Conservation (phyloP, 92 coral and sea anemone species). For the Phenganax marumi region DNA sequence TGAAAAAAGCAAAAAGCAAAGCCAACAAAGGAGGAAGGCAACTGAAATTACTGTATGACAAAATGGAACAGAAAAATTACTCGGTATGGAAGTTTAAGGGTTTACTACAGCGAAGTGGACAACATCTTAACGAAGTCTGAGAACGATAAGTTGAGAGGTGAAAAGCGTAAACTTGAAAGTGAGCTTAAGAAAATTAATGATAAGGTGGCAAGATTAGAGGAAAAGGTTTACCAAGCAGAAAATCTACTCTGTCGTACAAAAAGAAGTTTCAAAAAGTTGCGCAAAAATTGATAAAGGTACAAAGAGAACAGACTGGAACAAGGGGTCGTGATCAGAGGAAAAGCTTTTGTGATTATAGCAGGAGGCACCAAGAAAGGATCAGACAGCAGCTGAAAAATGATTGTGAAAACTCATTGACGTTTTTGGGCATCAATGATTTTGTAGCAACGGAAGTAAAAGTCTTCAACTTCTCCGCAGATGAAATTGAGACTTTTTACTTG, state of each 20-base stretch:
- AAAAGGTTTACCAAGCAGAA: too few species aligned
- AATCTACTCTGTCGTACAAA: background rate
- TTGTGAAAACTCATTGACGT: conserved; percentile 3
- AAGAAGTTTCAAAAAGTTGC: background rate
- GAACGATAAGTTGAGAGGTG: conserved; percentile 14
- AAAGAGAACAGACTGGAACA: conserved; percentile 3
- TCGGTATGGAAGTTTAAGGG: conserved; percentile 28
- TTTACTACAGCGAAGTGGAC: conserved; percentile 31
- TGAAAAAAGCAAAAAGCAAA: background rate
- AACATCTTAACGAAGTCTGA: conserved; percentile 13
- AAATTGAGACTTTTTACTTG: background rate
- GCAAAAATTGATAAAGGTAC: background rate
- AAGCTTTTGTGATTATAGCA: background rate
- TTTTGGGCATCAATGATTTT: conserved; percentile 1
- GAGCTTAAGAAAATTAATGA: conserved; percentile 1
- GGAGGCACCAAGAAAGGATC: conserved; percentile 27
- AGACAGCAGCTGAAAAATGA: conserved; percentile 3
- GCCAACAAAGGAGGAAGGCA: conserved; percentile 10
- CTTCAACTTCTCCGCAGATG: conserved; percentile 17
- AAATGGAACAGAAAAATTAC: background rate
- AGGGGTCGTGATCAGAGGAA: background rate
- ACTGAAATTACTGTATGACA: background rate
- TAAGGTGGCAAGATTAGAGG: conserved; percentile 16
- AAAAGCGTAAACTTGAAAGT: conserved; percentile 35
- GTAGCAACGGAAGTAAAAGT: conserved; percentile 34